A percentile compares a stretch with the other conserved stretches of the same genome.
These are phyloP conservation scores for Nymphalis c-album DNA, from an alignment of 2,888 invertebrate genomes.

Conservation along the genomic window DNA sequence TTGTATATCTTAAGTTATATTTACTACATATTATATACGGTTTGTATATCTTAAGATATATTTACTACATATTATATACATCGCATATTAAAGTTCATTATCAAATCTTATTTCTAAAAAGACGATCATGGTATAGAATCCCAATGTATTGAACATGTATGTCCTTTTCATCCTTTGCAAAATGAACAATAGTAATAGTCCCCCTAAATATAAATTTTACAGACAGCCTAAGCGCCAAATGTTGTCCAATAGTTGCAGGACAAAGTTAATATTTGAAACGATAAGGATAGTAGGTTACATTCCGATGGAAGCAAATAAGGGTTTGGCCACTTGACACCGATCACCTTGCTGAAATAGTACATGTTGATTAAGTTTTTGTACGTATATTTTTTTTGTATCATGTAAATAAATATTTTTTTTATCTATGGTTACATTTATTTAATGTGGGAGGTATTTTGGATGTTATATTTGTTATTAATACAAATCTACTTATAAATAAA, in stretches of 20 bases:
- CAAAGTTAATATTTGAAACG: constrained; percentile 34
- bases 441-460: not conserved
- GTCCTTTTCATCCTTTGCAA: not conserved
- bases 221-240: constrained; percentile 16
- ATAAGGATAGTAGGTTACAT: constrained; percentile 38
- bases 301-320: constrained; percentile 37
- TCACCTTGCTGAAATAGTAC: constrained; percentile 49
- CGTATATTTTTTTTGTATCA: not conserved
- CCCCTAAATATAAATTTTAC: not conserved
- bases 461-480: too few species aligned
- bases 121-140: too few species aligned
- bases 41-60: too few species aligned
- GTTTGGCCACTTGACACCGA: constrained; percentile 60
- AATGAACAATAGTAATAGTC: not conserved
- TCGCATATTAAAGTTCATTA: too few species aligned
- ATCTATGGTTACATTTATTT: not conserved
- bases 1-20: too few species aligned
- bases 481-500: too few species aligned
- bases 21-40: too few species aligned
- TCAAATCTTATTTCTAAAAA: too few species aligned
- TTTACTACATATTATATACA: too few species aligned
- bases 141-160: too few species aligned
- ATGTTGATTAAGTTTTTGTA: constrained; percentile 4
- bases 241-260: constrained; percentile 12
- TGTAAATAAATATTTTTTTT: not conserved